Percentiles rank a stretch among this genome's conserved stretches.
phyloP scores from a whole-genome alignment of 2,797 vertebrate genomes.

The Lepilemur septentrionalis region DNA sequence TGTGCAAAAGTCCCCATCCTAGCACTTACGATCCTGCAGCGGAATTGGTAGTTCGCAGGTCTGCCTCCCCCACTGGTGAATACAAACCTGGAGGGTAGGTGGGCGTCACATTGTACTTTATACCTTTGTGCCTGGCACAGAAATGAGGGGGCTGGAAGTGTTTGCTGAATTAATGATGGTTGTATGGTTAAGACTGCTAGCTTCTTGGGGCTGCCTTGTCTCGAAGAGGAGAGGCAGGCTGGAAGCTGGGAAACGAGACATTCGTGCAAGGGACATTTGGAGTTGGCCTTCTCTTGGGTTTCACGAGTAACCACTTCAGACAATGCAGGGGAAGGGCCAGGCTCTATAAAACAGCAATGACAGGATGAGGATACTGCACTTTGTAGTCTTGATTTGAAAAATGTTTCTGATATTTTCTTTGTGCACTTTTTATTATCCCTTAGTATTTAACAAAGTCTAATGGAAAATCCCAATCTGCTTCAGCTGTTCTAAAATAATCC shows the following conservation, averaged over 20 bases:
- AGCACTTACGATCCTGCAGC: fast-evolving
- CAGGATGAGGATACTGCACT: not conserved
- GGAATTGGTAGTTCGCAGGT: not conserved
- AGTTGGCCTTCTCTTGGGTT: not conserved
- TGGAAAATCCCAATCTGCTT: slow-evolving; percentile 10
- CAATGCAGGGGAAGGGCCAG: not conserved
- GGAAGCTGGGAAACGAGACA: not conserved
- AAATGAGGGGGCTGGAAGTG: not conserved
- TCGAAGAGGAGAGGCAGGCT: not conserved
- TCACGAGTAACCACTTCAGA: not conserved
- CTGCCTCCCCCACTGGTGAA: not conserved
- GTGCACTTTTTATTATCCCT: not conserved
- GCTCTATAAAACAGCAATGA: not conserved
- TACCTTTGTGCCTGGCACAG: not conserved
- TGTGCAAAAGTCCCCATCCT: fast-evolving
- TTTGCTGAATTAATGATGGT: not conserved
- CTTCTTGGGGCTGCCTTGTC: not conserved
- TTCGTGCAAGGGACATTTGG: no score
- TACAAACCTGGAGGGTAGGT: not conserved
- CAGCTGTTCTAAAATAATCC: slow-evolving; percentile 4
- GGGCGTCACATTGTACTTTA: not conserved
- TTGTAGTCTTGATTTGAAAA: not conserved
- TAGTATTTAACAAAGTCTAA: slow-evolving; percentile 1
- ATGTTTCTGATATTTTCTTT: slow-evolving; percentile 1
- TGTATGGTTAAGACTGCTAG: not conserved